Evolutionary conservation across 2,797 vertebrate species (phyloP), one percentile per base, ranked within the genome.

Genomic region (Danio choprae): DNA sequence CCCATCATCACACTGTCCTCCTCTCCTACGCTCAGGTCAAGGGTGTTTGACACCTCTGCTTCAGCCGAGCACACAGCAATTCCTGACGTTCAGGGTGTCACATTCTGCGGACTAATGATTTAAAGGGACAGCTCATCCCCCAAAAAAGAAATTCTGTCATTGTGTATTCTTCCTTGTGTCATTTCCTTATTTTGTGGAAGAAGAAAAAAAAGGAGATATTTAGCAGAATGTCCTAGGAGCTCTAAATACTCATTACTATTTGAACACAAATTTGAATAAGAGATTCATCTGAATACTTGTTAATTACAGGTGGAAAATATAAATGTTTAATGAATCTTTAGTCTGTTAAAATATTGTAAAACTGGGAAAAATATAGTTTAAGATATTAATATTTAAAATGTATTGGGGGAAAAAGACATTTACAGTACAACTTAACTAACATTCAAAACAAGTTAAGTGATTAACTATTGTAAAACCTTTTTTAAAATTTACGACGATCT

Each of bases 21-120:
- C 41, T 77, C 40, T 64, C 29, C 29, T 53, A 74, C 60, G 56
- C 36, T 55, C 38, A 78, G 76, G 77, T 83, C 81, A 84, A 80
- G 80, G 74, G 74, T 72, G 60, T 81, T 67, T 84, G 72, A 77
- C 60, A 78, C 73, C 59, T 60, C 62, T 77, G 51, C 71, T 80
- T 81, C 44, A 48, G 38, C 56, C 20, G 18, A 29, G 38, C 11
- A 59, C 71, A 80, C 50, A 22, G 69, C 15, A 64, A 44, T 43
- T 50, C 48, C 51, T 59, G 4, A 40, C 6, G 60, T 58, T 51
- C 40, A 43, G 46, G 15, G 55, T n/a, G 40, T 36, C 16, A 73
- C 55, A 38, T 48, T 74, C 43, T 74, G 56, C 16, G n/a, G 59
- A n/a, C n/a, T 2, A 10, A 10, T 38, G 12, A 74, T 5, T 51